Evolutionary conservation across 2,888 invertebrate genomes (phyloP).

Genomic region (Diploptera punctata): DNA sequence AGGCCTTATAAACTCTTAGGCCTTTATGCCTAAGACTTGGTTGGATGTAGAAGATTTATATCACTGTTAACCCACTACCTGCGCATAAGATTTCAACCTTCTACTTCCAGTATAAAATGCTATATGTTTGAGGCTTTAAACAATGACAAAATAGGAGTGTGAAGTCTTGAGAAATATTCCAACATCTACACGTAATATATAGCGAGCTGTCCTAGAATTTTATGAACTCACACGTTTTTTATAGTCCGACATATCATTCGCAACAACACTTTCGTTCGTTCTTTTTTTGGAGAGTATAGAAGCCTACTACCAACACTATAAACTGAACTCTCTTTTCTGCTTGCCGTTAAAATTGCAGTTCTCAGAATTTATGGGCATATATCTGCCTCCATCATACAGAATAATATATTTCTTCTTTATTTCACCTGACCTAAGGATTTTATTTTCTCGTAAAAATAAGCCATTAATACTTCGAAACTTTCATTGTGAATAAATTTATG

Average conservation of each 20-base stretch:
- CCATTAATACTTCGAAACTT: neutral
- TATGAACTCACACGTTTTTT: constrained; percentile 1
- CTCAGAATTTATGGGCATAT: constrained; percentile 6
- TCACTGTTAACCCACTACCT: too few species aligned
- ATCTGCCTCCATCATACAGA: neutral
- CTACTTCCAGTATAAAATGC: too few species aligned
- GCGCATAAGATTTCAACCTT: too few species aligned
- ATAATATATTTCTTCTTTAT: constrained; percentile 12
- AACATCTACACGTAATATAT: too few species aligned
- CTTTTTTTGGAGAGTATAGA: neutral
- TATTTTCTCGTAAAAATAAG: constrained; percentile 19
- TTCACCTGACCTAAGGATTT: neutral
- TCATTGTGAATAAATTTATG: neutral
- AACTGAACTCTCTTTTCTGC: neutral
- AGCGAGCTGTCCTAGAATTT: neutral
- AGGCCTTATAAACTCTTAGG: too few species aligned
- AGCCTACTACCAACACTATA: constrained; percentile 9
- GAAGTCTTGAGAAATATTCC: too few species aligned
- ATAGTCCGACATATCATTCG: constrained; percentile 7
- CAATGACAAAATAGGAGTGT: too few species aligned
- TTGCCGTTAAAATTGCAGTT: constrained; percentile 6
- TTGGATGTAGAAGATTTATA: too few species aligned
- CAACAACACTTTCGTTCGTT: too few species aligned
- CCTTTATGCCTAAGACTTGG: too few species aligned
- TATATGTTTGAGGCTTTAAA: too few species aligned